These are phyloP conservation scores for Dolichomitus sp. DNA, from an alignment of 2,888 invertebrate genomes.

Conservation along the genomic window DNA sequence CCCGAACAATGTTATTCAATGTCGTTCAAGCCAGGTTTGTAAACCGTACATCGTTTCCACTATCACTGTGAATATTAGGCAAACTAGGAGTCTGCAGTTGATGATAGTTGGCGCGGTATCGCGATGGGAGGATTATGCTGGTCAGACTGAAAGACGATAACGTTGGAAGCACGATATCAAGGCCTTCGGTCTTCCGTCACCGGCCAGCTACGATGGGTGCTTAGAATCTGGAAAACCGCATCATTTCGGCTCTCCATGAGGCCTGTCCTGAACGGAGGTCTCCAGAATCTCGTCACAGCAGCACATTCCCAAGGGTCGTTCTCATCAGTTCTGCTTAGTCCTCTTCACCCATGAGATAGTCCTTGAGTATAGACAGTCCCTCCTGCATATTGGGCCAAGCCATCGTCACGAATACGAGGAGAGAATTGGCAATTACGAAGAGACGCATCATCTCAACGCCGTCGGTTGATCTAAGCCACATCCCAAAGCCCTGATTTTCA, in stretches of 20 bases:
- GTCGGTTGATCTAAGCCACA: constrained; percentile 87
- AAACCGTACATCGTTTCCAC: not conserved
- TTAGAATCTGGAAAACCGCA: constrained; percentile 40
- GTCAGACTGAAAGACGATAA: not conserved
- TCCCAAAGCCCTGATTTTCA: constrained; percentile 82
- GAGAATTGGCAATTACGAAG: constrained; percentile 93
- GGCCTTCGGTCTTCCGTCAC: not conserved
- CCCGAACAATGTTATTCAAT: no score
- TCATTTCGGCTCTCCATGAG: constrained; percentile 33
- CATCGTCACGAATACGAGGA: constrained; percentile 91
- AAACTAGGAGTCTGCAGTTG: constrained; percentile 14
- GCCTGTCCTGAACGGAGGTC: not conserved
- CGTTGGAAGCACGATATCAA: constrained; percentile 12
- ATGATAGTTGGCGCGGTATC: not conserved
- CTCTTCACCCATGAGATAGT: constrained; percentile 81
- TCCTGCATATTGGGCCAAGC: constrained; percentile 92
- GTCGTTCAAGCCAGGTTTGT: not conserved
- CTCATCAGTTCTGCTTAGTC: constrained; percentile 54
- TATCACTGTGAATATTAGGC: not conserved
- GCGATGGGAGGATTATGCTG: constrained; percentile 8
- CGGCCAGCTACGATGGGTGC: constrained; percentile 2
- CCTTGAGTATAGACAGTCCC: constrained; percentile 86
- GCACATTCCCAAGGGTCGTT: constrained; percentile 8
- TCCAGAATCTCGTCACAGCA: constrained; percentile 26
- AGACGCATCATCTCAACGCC: constrained; percentile 92